Base-by-base conservation (phyloP, 2,797 vertebrate genomes). In the Myripristis jacobus region DNA sequence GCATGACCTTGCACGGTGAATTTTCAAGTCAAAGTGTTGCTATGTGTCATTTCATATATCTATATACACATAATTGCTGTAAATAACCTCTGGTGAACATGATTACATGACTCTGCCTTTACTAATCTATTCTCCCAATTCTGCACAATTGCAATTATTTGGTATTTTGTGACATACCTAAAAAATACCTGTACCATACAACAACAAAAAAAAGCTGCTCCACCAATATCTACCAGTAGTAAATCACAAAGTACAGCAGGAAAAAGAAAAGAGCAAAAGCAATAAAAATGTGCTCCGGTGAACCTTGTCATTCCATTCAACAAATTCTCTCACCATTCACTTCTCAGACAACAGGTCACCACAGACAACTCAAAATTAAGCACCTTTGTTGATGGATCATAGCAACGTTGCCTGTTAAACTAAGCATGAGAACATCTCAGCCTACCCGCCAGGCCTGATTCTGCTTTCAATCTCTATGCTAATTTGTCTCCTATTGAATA, bases 381-480 rank as follows among this genome's bases (percentile, higher is more conserved):
- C 76, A 80, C 79, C 73, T 80, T 64, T 78, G 74, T 80, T 56
- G 50, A 38, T 8, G 56, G 2, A 21, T n/a, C 67, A 29, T 48
- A n/a, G 67, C 51, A 71, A 70, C 54, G 21, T 19, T 34, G 31
- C 29, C 47, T 21, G 63, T 81, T 73, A 68, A 83, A 75, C 22
- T 5, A 55, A 59, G 50, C 74, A 70, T 43, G 19, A 60, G 31
- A 46, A 25, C 47, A 47, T 63, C 48, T 68, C 21, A 56, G 60
- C 36, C 34, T 13, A 48, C 27, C 44, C 58, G 6, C 29, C 48
- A 2, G 18, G 41, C 56, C 51, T 4, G 3, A 67, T 21, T 73
- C 65, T 59, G 53, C 56, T 79, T 82, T 77, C 83, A 82, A 82
- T 85, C 71, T 87, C 75, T 73, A 85, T 84, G 84, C 80, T 84